phyloP scores from a whole-genome alignment of 2,113 vertebrate genomes.

The Mixornis gularis region DNA sequence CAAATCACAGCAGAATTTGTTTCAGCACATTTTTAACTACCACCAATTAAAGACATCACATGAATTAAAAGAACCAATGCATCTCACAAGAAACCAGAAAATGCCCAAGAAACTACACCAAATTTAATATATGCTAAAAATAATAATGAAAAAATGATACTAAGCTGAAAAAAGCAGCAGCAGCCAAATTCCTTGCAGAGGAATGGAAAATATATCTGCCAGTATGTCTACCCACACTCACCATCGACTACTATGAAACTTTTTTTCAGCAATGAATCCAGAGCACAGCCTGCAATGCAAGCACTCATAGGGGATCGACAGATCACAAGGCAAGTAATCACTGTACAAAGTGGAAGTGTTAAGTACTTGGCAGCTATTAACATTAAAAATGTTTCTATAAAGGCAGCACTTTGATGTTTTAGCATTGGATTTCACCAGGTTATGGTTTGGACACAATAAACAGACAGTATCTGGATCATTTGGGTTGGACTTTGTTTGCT shows the following conservation, averaged over 20 bases:
- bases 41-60: background rate
- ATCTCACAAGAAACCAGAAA: background rate
- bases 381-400: background rate
- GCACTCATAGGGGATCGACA: background rate
- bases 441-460: background rate
- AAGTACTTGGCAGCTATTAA: background rate
- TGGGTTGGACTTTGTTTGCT: background rate
- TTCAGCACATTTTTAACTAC: background rate
- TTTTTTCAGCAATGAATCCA: background rate
- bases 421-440: background rate
- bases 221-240: background rate
- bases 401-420: background rate
- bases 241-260: background rate
- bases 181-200: background rate
- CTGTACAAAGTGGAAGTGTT: background rate
- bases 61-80: background rate
- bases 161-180: background rate
- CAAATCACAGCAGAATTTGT: background rate
- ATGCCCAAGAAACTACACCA: background rate
- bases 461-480: background rate
- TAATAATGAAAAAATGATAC: background rate
- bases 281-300: background rate
- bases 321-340: background rate
- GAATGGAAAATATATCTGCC: background rate
- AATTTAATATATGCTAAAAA: background rate